These are phyloP conservation scores for Pristionchus arcanus DNA, from an alignment of 2,888 invertebrate species.

Conservation along the genomic window DNA sequence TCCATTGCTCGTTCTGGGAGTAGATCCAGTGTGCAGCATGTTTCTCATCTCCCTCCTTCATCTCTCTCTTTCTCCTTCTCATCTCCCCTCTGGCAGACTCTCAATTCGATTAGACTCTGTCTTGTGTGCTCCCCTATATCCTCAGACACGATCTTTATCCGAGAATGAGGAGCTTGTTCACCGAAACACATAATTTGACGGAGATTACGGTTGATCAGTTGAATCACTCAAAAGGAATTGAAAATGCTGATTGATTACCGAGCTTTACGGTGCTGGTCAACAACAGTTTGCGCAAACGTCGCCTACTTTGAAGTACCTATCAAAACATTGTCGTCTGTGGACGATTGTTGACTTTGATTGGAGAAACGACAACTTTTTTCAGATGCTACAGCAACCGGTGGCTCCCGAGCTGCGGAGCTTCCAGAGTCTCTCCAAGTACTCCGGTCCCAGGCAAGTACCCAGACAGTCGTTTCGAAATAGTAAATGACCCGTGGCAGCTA, in stretches of 20 bases:
- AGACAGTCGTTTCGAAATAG: neutral
- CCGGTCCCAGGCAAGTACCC: constrained; percentile 65
- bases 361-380: neutral
- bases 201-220: neutral
- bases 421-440: constrained; percentile 77
- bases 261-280: too few species aligned
- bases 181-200: neutral
- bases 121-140: neutral
- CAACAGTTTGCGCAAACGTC: too few species aligned
- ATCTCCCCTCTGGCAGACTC: constrained; percentile 9
- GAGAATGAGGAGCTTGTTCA: neutral
- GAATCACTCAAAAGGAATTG: too few species aligned
- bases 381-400: constrained; percentile 78
- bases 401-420: constrained; percentile 78
- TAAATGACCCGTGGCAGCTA: neutral
- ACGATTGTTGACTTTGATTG: too few species aligned
- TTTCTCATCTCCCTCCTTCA: constrained; percentile 2
- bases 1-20: neutral
- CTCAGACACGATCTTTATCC: neutral
- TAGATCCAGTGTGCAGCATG: neutral
- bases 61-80: neutral
- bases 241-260: too few species aligned
- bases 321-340: too few species aligned
- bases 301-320: too few species aligned
- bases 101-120: constrained; percentile 41